Conservation (phyloP, 2,797 vertebrate species). For the Todus mexicanus region DNA sequence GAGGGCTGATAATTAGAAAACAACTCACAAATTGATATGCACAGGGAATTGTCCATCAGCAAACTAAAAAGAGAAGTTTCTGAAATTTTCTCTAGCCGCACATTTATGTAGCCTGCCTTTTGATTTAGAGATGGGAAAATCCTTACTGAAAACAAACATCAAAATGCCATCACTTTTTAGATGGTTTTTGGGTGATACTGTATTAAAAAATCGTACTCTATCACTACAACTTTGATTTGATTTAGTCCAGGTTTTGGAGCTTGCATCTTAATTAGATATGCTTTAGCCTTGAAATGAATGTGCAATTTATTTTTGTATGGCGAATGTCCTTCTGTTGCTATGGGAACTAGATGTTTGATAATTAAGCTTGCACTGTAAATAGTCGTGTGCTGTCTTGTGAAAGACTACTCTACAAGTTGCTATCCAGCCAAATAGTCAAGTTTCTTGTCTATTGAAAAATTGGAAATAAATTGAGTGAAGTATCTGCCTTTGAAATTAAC, state of each 20-base stretch:
- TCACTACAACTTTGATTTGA: neutral
- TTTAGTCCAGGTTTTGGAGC: neutral
- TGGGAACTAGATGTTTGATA: slow-evolving; percentile 55
- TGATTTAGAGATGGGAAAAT: neutral
- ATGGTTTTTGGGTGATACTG: neutral
- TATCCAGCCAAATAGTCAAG: neutral
- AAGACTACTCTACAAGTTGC: neutral
- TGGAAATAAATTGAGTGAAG: neutral
- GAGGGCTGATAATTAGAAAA: neutral
- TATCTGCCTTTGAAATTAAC: neutral
- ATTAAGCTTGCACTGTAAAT: neutral
- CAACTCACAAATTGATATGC: neutral
- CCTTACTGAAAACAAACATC: neutral
- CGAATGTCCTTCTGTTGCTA: slow-evolving; percentile 2
- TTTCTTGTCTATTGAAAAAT: neutral
- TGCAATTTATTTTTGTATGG: slow-evolving; percentile 22
- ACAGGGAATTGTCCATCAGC: neutral
- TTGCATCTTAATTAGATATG: neutral
- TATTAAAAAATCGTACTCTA: neutral
- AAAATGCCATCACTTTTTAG: neutral
- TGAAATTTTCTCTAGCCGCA: neutral
- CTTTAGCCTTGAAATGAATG: neutral
- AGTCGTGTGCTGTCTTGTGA: neutral
- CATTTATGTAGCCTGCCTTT: neutral
- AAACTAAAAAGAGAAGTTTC: neutral